Evolutionary conservation across 2,888 invertebrate genomes (phyloP), one percentile per base, ranked within the genome.

Genomic region (Drosophila borealis): DNA sequence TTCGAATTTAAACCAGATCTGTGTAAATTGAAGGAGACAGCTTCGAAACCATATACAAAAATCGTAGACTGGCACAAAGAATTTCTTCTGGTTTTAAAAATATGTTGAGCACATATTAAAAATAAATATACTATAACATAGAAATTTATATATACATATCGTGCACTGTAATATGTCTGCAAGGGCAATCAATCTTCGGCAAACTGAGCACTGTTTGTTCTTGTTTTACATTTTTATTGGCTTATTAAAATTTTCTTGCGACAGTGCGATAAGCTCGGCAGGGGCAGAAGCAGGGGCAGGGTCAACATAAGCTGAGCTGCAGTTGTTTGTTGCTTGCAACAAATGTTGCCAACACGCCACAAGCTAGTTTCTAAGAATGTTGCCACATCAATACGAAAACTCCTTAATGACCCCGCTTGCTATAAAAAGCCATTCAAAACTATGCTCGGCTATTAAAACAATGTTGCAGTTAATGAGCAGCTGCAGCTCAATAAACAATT

Each of bases 201-300:
- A 11, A 10, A 19, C 33, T 4, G 2, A 45, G 10, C n/a, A 3
- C 21, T 5, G 11, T 48, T 19, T 2, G 19, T 19, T 34, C 4
- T 17, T 3, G 4, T 36, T 19, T 49, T 17, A 17, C 76, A 80
- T 81, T 83, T 83, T 81, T 80, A 80, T 80, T 74, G 65, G 74
- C 65, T 53, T 66, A 76, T 74, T 68, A 80, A 74, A 82, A 64
- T 51, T 64, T 64, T 56, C 53, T 54, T n/a, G 11, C n/a, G 44
- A 17, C 29, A 29, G 8, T 0, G 29, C 29, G 29, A 29, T 29
- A 29, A 29, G 29, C 29, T 8, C 29, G 0, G 17, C 17, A 17
- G 17, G 17, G 8, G 5, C 21, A 4, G 21, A 4, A 0, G 36
- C 13, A 36, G 25, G n/a, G 13, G 21, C 17, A 39, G 34, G 51